Conservation (phyloP, 92 coral and sea anemone species). For the Porites divaricata region DNA sequence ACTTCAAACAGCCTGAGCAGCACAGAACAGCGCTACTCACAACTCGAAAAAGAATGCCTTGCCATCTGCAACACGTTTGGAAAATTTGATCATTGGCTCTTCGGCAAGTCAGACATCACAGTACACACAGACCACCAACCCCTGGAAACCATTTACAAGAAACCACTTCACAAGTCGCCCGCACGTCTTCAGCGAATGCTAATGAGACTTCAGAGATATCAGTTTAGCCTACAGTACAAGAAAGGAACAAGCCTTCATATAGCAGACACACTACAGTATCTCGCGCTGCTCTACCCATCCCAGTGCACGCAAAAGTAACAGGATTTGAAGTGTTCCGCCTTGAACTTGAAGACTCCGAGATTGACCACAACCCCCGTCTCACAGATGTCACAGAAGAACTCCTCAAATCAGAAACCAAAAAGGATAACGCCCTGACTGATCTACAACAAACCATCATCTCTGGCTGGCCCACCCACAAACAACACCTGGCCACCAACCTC, state of each 20-base stretch:
- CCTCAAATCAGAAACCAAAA: constrained; percentile 29
- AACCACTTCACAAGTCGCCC: constrained; percentile 61
- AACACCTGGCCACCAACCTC: constrained; percentile 3
- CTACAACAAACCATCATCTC: neutral
- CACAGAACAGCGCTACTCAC: constrained; percentile 58
- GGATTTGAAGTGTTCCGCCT: constrained; percentile 58
- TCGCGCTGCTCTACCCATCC: constrained; percentile 56
- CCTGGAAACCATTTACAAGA: constrained; percentile 50
- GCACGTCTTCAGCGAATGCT: constrained; percentile 58
- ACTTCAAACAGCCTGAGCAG: constrained; percentile 57
- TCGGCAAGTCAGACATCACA: constrained; percentile 52
- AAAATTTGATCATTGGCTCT: constrained; percentile 62
- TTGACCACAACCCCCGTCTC: constrained; percentile 37
- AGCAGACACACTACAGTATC: constrained; percentile 64
- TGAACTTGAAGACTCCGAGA: neutral
- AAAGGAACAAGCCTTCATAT: constrained; percentile 51
- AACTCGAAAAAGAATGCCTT: constrained; percentile 58
- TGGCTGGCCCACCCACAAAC: constrained; percentile 42
- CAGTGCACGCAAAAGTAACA: constrained; percentile 52
- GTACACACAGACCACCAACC: constrained; percentile 63
- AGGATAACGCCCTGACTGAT: constrained; percentile 1
- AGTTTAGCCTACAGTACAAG: constrained; percentile 42
- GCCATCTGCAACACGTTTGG: constrained; percentile 65
- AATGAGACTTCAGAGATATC: constrained; percentile 59
- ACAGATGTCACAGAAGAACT: constrained; percentile 31